Base-by-base conservation (phyloP, 2,888 invertebrate species). In the Gortyna flavago region DNA sequence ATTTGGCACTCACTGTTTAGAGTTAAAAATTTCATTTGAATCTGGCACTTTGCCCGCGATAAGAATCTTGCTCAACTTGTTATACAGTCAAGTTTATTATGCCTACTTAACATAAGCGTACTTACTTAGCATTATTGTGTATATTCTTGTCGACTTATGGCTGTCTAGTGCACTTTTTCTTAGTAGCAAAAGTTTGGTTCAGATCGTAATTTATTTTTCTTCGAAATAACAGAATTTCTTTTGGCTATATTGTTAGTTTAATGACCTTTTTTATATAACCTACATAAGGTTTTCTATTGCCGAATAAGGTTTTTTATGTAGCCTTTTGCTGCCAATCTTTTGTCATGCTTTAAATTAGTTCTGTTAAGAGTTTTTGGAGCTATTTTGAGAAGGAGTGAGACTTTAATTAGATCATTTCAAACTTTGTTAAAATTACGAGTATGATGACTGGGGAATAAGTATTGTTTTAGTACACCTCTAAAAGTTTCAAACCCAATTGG, bases 21-120 rank as follows among this genome's bases (percentile, higher is more conserved):
- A 85, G 85, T 87, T 88, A 86, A 90, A 90, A 90, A 87, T 83
- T 88, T 90, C 88, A 91, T 90, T 90, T 89, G 89, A 88, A 84
- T 87, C 88, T 91, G 91, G 91, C 91, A 68, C 80, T 77, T 85
- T 84, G 91, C 91, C 91, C 89, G 81, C 85, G 85, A 86, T 89
- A 88, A 88, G 85, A 88, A 89, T 90, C 88, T 80, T 89, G 87
- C 88, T 89, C 83, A 81, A 87, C 85, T 90, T 90, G 89, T 90
- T 88, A 87, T 89, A 85, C 80, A 89, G 89, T 86, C 86, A 81
- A 86, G 85, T 88, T 89, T 90, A 90, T 90, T 87, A 89, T 86
- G 85, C 81, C 81, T 87, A 85, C 83, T 89, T 89, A 89, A 85
- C 89, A 84, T 86, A 87, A 88, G 88, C 84, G 85, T 85, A 87